These are phyloP conservation scores for Ceryle rudis DNA, from an alignment of 2,797 vertebrate genomes.

Conservation along the genomic window DNA sequence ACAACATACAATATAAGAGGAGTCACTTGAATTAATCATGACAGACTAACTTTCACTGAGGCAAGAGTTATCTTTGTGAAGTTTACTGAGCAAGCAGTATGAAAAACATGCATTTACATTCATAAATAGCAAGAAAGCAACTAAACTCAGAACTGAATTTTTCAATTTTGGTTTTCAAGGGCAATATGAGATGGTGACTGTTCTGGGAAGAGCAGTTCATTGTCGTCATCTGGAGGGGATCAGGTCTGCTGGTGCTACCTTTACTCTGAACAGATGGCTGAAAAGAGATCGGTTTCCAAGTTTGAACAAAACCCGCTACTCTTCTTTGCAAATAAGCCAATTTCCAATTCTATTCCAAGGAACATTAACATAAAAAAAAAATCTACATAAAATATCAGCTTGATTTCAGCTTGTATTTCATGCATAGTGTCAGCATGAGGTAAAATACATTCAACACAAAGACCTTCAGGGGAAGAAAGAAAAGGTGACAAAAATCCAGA, in stretches of 20 bases:
- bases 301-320: slow-evolving; percentile 8
- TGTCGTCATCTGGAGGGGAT: not conserved
- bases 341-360: not conserved
- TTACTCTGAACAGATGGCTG: slow-evolving; percentile 3
- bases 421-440: not conserved
- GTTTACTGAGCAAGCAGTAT: not conserved
- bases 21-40: slow-evolving; percentile 22
- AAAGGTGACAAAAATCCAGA: not conserved
- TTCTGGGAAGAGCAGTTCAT: not conserved
- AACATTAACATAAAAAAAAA: not conserved
- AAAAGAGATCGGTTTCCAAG: not conserved
- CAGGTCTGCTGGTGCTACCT: slow-evolving; percentile 2
- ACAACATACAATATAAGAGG: not conserved
- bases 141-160: not conserved
- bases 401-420: slow-evolving; percentile 7
- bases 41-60: slow-evolving; percentile 9
- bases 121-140: not conserved
- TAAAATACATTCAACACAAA: not conserved
- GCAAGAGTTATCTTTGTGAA: not conserved
- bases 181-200: not conserved
- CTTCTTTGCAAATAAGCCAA: not conserved
- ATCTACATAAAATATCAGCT: not conserved
- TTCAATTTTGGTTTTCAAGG: not conserved
- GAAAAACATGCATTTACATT: not conserved
- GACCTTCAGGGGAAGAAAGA: not conserved